Percentiles rank a stretch among this genome's conserved stretches.
Conservation (phyloP, 2,797 vertebrate species). For the Spatula versicolor region DNA sequence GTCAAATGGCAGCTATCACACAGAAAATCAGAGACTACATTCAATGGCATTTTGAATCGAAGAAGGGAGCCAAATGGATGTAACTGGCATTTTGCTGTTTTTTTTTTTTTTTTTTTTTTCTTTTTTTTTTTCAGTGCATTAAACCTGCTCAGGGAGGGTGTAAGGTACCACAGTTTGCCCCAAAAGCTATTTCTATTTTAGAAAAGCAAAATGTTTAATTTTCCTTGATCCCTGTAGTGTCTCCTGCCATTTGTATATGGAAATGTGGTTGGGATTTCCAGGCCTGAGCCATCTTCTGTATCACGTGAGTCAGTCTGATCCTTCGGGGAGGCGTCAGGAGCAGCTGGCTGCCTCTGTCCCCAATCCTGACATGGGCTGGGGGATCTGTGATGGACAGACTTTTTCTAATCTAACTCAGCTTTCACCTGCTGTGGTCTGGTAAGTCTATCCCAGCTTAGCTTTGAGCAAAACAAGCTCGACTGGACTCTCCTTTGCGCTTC, state of each 20-base stretch:
- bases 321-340: background rate
- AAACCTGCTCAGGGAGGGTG: background rate
- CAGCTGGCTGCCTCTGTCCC: background rate
- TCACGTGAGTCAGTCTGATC: background rate
- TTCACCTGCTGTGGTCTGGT: background rate
- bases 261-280: background rate
- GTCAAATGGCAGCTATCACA: background rate
- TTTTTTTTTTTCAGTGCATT: background rate
- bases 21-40: background rate
- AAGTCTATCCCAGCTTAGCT: background rate
- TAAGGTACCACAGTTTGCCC: fast-evolving
- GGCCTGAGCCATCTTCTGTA: background rate
- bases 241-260: background rate
- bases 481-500: background rate
- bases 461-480: background rate
- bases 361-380: background rate
- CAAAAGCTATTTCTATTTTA: background rate
- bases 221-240: background rate
- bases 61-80: background rate
- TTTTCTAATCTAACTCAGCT: background rate
- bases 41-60: background rate
- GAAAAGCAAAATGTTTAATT: background rate
- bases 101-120: no score
- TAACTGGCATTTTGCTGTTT: background rate
- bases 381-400: background rate